Evolutionary conservation across 2,797 vertebrate species (phyloP).

Genomic region (Psittacula echo): DNA sequence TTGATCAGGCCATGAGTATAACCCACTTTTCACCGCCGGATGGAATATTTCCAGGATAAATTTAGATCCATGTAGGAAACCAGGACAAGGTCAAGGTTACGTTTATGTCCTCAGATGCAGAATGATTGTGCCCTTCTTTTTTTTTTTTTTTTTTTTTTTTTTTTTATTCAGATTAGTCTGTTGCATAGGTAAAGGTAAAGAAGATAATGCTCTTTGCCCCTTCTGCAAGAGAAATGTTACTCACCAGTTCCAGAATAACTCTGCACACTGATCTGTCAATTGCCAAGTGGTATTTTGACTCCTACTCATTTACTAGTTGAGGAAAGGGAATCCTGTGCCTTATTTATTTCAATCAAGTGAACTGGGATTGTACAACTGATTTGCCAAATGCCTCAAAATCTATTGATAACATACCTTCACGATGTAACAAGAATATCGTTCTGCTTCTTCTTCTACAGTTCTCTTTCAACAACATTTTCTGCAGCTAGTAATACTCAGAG

Average conservation of each 20-base stretch:
- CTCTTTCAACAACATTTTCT: neutral
- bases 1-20: conserved; percentile 2
- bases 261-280: neutral
- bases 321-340: neutral
- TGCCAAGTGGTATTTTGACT: neutral
- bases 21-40: neutral
- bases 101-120: neutral
- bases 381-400: neutral
- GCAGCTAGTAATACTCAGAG: neutral
- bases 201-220: neutral
- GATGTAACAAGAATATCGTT: neutral
- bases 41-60: neutral
- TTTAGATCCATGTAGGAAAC: neutral
- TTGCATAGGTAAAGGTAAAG: neutral
- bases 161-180: neutral
- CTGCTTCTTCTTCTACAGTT: neutral
- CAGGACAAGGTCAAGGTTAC: neutral
- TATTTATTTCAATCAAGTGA: neutral
- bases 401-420: neutral
- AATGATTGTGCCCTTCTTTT: neutral
- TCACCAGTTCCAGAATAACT: neutral
- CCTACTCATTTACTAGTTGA: neutral
- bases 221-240: neutral
- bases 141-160: neutral
- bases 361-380: neutral